Conservation (phyloP, 1,140 invertebrate genomes). For the Cydia strobilella region DNA sequence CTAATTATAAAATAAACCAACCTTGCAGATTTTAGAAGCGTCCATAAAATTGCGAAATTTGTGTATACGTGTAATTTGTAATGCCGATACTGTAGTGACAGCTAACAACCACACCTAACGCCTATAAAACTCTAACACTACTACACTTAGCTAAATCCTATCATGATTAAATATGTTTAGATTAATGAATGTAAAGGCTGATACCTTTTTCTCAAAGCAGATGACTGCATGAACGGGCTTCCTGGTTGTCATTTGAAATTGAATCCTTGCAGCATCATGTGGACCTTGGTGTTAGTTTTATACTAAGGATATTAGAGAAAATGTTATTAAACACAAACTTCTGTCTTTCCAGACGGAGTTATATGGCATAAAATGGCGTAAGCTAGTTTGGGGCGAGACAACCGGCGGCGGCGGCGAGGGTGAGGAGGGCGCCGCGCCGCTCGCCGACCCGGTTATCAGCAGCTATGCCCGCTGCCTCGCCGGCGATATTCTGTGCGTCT, state of each 20-base stretch:
- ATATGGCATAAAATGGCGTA: slow-evolving; percentile 99
- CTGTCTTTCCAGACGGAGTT: slow-evolving; percentile 92
- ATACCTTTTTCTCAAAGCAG: no score
- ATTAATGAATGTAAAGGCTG: no score
- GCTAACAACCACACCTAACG: neutral
- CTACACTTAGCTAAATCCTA: no score
- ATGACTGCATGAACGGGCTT: no score
- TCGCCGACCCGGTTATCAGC: slow-evolving; percentile 95
- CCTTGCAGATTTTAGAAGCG: neutral
- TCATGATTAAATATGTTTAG: no score
- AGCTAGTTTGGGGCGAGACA: slow-evolving; percentile 90
- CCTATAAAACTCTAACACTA: neutral
- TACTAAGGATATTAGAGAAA: no score
- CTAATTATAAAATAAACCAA: slow-evolving; percentile 29
- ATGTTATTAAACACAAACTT: slow-evolving; percentile 33
- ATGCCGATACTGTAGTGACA: neutral
- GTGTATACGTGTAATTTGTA: no score
- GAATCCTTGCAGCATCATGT: neutral
- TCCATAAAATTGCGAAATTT: no score
- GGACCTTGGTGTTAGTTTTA: neutral
- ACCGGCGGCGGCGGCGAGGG: slow-evolving; percentile 81
- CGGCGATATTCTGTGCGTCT: slow-evolving; percentile 97
- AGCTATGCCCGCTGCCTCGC: slow-evolving; percentile 96
- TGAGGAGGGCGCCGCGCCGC: slow-evolving; percentile 83
- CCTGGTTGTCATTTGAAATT: no score